These are phyloP conservation scores for Pseudomugil tenellus DNA, from an alignment of 2,797 vertebrate genomes.

Conservation along the genomic window DNA sequence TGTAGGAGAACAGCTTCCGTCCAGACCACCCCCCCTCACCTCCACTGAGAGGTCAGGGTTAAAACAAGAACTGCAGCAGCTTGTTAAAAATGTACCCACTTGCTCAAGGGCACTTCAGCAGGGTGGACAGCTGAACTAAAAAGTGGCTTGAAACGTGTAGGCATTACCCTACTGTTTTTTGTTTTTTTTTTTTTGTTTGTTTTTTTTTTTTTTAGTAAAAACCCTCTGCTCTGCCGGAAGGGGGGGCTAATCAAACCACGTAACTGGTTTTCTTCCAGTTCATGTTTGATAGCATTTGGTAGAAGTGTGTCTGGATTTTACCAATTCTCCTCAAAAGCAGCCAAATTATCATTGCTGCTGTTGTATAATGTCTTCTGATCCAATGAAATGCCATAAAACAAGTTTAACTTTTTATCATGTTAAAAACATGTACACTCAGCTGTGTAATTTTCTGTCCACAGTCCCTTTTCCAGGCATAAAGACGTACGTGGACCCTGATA, in stretches of 20 bases:
- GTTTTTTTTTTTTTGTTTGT: too few relatives aligned
- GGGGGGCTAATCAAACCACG: slow-evolving; percentile 13
- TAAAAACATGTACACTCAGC: not conserved
- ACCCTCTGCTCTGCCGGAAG: slow-evolving; percentile 2
- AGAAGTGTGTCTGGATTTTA: slow-evolving; percentile 21
- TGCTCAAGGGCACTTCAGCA: slow-evolving; percentile 65
- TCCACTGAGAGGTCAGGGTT: slow-evolving; percentile 47
- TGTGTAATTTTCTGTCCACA: slow-evolving; percentile 44
- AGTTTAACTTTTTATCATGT: not conserved
- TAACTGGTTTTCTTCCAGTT: slow-evolving; percentile 22
- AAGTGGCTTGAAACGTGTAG: slow-evolving; percentile 11
- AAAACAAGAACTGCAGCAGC: slow-evolving; percentile 30
- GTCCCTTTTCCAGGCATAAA: slow-evolving; percentile 91
- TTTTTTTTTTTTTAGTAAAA: slow-evolving; percentile 35
- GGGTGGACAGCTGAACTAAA: slow-evolving; percentile 18
- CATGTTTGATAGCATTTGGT: slow-evolving; percentile 17
- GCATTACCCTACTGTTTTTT: slow-evolving; percentile 11
- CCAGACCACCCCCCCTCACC: not conserved
- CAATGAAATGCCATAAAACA: not conserved
- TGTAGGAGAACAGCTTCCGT: slow-evolving; percentile 52
- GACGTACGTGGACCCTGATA: slow-evolving; percentile 95
- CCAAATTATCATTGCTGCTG: slow-evolving; percentile 6
- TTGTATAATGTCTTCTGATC: slow-evolving; percentile 3
- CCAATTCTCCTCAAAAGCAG: slow-evolving; percentile 22
- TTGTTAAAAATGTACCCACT: slow-evolving; percentile 46